Conservation (phyloP, 2,888 invertebrate genomes). For the Euzetes globulus region DNA sequence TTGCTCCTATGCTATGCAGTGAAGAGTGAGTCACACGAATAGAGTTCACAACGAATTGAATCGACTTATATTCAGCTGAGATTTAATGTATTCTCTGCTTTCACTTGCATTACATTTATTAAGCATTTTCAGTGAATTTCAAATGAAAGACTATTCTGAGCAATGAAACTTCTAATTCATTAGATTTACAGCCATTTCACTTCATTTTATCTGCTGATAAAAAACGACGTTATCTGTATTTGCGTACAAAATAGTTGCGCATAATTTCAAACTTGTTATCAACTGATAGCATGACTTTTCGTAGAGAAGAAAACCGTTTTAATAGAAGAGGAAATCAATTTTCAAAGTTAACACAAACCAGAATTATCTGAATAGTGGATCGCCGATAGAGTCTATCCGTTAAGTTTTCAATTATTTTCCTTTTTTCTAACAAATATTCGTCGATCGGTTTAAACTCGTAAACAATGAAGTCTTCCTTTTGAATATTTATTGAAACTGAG, state of each 20-base stretch:
- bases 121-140: not conserved
- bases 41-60: not conserved
- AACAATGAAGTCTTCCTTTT: not conserved
- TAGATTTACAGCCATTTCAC: not conserved
- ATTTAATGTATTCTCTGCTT: not conserved
- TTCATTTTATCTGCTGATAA: not conserved
- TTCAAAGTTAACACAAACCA: no score
- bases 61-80: not conserved
- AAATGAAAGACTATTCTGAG: not conserved
- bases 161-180: not conserved
- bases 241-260: not conserved
- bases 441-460: not conserved
- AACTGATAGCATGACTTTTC: no score
- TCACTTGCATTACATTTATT: not conserved
- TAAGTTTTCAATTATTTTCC: not conserved
- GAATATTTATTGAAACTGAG: not conserved
- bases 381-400: no score
- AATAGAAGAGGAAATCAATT: no score
- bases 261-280: not conserved
- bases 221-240: not conserved
- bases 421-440: not conserved
- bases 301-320: no score
- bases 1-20: not conserved
- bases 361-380: no score
- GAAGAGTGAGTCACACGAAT: slow-evolving; percentile 9